Conservation (phyloP, 2,888 invertebrate genomes). For the Ochropleura leucogaster region DNA sequence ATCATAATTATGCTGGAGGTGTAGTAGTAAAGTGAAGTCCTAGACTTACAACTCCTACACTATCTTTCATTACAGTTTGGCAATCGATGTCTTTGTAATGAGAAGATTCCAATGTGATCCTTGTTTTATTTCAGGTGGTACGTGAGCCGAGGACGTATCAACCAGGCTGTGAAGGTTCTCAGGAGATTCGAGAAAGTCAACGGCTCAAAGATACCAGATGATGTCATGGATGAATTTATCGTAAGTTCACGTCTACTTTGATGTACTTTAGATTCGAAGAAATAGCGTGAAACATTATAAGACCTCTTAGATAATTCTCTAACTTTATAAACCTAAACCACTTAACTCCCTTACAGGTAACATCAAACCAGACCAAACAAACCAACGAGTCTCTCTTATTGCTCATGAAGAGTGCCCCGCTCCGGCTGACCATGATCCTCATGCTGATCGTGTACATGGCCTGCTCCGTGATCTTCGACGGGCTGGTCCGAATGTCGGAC, state of each 20-base stretch:
- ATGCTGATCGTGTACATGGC: slow-evolving; percentile 84
- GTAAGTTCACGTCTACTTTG: slow-evolving; percentile 66
- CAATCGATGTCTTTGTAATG: neutral
- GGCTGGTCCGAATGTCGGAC: slow-evolving; percentile 86
- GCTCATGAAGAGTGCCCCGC: slow-evolving; percentile 76
- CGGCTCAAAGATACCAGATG: slow-evolving; percentile 84
- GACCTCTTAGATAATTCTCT: too few relatives aligned
- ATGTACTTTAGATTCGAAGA: too few relatives aligned
- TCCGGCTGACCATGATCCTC: slow-evolving; percentile 77
- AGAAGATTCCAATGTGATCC: neutral
- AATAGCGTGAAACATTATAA: too few relatives aligned
- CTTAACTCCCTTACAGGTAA: slow-evolving; percentile 69
- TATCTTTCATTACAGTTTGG: neutral
- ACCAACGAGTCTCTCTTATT: slow-evolving; percentile 78
- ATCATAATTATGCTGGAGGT: too few relatives aligned
- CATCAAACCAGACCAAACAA: slow-evolving; percentile 70
- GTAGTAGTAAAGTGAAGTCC: neutral
- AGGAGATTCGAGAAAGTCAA: slow-evolving; percentile 85
- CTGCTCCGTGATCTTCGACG: slow-evolving; percentile 85
- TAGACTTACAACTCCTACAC: too few relatives aligned
- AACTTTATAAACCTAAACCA: neutral
- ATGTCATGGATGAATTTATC: slow-evolving; percentile 86
- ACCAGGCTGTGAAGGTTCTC: slow-evolving; percentile 83
- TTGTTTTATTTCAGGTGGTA: slow-evolving; percentile 78
- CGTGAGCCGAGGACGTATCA: slow-evolving; percentile 82